Evolutionary conservation across 2,113 vertebrate species (phyloP).

Genomic region (Sisor rabdophorus): DNA sequence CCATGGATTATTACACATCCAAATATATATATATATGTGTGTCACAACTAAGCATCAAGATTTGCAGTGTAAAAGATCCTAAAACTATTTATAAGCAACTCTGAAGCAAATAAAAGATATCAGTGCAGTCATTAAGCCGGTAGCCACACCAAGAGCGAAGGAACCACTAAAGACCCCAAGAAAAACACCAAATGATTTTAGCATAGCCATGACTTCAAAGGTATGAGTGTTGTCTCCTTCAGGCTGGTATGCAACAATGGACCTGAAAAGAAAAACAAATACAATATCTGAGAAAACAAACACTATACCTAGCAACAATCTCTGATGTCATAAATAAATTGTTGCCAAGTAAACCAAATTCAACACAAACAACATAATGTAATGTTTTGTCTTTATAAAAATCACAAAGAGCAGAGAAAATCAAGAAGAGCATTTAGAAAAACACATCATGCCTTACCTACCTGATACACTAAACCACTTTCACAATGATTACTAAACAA

Average conservation of each 20-base stretch:
- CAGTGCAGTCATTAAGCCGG: constrained; percentile 90
- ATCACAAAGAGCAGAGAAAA: constrained; percentile 14
- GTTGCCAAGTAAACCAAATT: neutral
- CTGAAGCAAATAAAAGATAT: constrained; percentile 85
- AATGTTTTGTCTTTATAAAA: constrained; percentile 28
- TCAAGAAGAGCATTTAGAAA: neutral
- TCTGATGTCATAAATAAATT: neutral
- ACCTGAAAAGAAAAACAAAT: constrained; percentile 66
- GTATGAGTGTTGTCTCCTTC: constrained; percentile 92
- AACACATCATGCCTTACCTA: constrained; percentile 22
- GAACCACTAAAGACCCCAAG: constrained; percentile 97
- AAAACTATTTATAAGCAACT: too few species aligned
- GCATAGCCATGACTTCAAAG: constrained; percentile 88
- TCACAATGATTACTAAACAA: neutral
- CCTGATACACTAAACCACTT: neutral
- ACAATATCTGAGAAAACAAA: constrained; percentile 12
- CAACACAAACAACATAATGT: constrained; percentile 18
- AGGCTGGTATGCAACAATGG: constrained; percentile 93
- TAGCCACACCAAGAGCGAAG: constrained; percentile 91
- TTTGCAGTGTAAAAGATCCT: neutral
- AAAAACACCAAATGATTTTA: constrained; percentile 93
- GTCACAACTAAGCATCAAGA: too few species aligned
- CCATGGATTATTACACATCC: too few species aligned
- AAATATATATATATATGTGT: too few species aligned
- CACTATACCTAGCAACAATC: neutral